A percentile compares a stretch with the other conserved stretches of the same genome.
Conservation (phyloP, 2,888 invertebrate genomes). For the Rhogogaster chlorosoma region DNA sequence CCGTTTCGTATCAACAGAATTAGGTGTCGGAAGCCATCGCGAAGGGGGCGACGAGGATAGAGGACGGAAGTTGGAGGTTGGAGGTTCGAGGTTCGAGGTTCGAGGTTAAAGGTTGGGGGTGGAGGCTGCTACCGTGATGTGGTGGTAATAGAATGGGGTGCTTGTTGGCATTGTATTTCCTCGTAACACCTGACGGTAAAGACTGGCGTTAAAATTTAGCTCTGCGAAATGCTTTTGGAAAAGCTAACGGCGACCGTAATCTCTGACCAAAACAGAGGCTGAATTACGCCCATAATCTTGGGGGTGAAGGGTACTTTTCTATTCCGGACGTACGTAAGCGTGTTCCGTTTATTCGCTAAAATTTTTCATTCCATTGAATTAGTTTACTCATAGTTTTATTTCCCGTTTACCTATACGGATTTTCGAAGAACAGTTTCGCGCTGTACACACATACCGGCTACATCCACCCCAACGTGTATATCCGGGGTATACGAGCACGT, state of each 20-base stretch:
- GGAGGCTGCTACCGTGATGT: not conserved
- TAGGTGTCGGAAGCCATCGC: constrained; percentile 24
- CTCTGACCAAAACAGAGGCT: not conserved
- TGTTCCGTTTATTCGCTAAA: not conserved
- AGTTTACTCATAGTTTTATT: constrained; percentile 31
- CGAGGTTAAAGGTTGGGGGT: not conserved
- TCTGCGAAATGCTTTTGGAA: not conserved
- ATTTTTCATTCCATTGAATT: constrained; percentile 19
- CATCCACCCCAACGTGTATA: not conserved
- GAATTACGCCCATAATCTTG: not conserved
- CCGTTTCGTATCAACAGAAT: constrained; percentile 34
- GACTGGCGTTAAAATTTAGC: not conserved
- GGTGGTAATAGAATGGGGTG: constrained; percentile 35
- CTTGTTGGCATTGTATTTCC: constrained; percentile 29
- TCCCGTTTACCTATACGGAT: not conserved
- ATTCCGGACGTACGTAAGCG: not conserved
- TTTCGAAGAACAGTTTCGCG: not conserved
- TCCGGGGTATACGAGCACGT: not conserved
- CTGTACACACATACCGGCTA: not conserved
- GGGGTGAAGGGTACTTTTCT: not conserved
- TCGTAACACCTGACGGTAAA: constrained; percentile 22
- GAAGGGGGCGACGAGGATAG: not conserved
- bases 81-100: not conserved
- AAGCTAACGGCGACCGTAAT: not conserved
- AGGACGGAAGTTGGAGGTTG: not conserved